phyloP scores from a whole-genome alignment of 2,888 invertebrate species.

The Eurois occulta region DNA sequence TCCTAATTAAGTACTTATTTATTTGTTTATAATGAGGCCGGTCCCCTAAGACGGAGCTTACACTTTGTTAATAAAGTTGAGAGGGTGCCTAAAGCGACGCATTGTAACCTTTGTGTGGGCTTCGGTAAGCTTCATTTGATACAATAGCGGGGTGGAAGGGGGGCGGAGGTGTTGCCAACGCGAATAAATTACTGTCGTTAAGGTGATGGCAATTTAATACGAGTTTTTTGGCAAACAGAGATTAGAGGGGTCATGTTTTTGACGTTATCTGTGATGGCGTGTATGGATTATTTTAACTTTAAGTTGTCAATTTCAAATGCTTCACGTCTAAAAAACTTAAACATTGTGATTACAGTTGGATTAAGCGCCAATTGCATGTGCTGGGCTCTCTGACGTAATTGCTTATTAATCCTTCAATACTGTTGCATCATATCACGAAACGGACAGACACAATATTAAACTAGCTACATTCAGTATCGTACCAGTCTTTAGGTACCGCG shows the following conservation, averaged over 20 bases:
- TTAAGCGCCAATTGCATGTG: background rate
- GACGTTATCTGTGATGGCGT: background rate
- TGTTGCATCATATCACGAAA: constrained; percentile 1
- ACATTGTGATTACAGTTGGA: background rate
- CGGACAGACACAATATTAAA: background rate
- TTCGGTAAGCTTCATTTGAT: constrained; percentile 50
- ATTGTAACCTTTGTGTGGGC: constrained; percentile 39
- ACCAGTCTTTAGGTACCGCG: background rate
- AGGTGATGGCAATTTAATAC: constrained; percentile 37
- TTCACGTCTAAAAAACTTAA: background rate
- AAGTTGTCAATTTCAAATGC: background rate
- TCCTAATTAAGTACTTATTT: background rate
- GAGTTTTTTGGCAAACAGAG: constrained; percentile 18
- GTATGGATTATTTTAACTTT: background rate
- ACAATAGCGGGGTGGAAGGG: constrained; percentile 21
- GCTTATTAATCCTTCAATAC: background rate
- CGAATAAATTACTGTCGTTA: constrained; percentile 38
- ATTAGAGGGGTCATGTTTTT: constrained; percentile 22
- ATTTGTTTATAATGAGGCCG: constrained; percentile 1
- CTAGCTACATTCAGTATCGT: no score
- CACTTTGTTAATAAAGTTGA: constrained; percentile 46
- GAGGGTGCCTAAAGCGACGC: constrained; percentile 17
- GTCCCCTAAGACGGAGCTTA: constrained; percentile 30
- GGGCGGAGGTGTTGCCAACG: constrained; percentile 28
- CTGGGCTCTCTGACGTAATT: constrained; percentile 9